Evolutionary conservation across 2,888 invertebrate species (phyloP), one percentile per base, ranked within the genome.

Genomic region (Hoplodrina ambigua): DNA sequence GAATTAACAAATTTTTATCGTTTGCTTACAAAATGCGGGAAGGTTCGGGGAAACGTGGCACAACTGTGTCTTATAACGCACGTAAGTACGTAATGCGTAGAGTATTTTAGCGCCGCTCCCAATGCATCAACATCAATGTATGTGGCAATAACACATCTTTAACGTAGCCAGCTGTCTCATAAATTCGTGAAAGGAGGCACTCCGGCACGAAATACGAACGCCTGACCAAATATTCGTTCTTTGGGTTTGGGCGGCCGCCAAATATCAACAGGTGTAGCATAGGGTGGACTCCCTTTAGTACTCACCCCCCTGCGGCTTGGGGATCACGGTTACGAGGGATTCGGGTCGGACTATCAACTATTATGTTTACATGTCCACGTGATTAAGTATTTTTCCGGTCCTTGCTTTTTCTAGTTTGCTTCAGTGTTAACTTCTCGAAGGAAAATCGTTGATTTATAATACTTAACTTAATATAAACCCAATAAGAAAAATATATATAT

Each of bases 221-320:
- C 72, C 72, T 81, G 78, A 81, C 85, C 85, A 87, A 89, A 88
- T 87, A 88, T 84, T 83, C 85, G 80, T 84, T 76, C 74, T 73
- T 77, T 74, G 69, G 79, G 65, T 86, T 89, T 90, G 91, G 89
- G 81, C 80, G 67, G 52, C 69, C 67, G 87, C 89, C 89, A 89
- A 82, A 75, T 72, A 82, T 89, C 91, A 92, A 92, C 91, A 91
- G 88, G 90, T 87, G 44, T 59, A 77, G 61, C 44, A 66, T 53
- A 25, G 82, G 75, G 72, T 55, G 58, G 61, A 15, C 4, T 25
- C 17, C 64, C 53, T 78, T 41, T 10, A 19, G 19, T 30, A 50
- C 60, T 25, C 55, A 41, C 63, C 65, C 65, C 19, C 56, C 59
- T 15, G 44, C 13, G 59, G 49, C 44, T n/a, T 19, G 53, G 49